Evolutionary conservation across 1,140 invertebrate species (phyloP).

Genomic region (Aphelenchoides fujianensis): DNA sequence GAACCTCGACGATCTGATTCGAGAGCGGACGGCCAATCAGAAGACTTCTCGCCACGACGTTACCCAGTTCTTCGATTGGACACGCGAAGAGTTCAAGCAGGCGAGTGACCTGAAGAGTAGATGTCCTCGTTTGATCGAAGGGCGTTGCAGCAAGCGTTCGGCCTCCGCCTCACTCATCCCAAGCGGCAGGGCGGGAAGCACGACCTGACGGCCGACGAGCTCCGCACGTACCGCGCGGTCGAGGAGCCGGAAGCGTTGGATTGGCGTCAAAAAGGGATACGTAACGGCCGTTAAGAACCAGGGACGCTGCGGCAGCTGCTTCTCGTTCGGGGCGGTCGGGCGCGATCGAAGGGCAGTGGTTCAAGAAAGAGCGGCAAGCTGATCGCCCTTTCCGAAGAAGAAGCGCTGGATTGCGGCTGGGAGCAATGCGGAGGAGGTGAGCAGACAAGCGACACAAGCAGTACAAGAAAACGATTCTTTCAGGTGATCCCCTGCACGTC

Average conservation of each 20-base stretch:
- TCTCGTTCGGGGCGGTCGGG: constrained; percentile 93
- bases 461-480: too few relatives aligned
- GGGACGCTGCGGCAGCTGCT: constrained; percentile 82
- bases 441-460: too few relatives aligned
- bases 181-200: neutral
- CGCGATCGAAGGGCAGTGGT: constrained; percentile 91
- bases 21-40: neutral
- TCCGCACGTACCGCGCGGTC: neutral
- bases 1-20: neutral
- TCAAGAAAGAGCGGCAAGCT: constrained; percentile 76
- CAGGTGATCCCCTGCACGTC: neutral
- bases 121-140: neutral
- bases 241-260: constrained; percentile 70
- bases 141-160: neutral
- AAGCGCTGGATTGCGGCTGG: constrained; percentile 74
- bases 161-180: neutral
- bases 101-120: too few relatives aligned
- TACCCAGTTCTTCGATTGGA: constrained; percentile 10
- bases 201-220: neutral
- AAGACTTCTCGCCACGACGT: neutral
- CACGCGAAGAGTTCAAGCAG: neutral
- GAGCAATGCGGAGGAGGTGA: neutral
- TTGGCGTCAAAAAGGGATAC: constrained; percentile 71
- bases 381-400: constrained; percentile 86
- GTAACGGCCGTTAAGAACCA: constrained; percentile 78